Evolutionary conservation across 1,140 invertebrate genomes (phyloP), one percentile per base, ranked within the genome.

Genomic region (Akabosia matsudoensis): DNA sequence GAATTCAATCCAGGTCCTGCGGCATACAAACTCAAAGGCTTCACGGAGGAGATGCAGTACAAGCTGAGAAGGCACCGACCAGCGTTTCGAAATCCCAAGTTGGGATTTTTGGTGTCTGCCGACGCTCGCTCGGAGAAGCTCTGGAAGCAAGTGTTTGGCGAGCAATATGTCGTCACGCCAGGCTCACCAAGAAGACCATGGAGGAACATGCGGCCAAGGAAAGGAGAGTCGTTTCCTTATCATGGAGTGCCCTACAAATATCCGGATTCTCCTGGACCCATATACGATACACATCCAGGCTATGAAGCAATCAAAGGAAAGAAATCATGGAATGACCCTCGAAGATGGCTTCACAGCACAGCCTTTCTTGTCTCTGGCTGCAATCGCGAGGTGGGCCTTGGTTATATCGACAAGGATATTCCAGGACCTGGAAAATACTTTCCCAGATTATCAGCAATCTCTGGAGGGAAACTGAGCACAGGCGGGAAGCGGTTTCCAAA

Each of bases 51-150:
- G 16, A 34, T 79, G 34, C 1, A 51, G 16, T 56, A 71, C 33
- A 18, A 34, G 22, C 37, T 77, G 22, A 37, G 34, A n/a, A 74
- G 54, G 67, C 61, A 79, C 34, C 3, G 13, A 14, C 64, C 80
- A 1, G 78, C 78, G 0, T 30, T 78, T 37, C 16, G n/a, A 30
- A 81, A 81, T 71, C 80, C 76, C 2, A 79, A 79, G 70, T 26
- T 79, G 24, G 80, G 80, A 22, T 81, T 81, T 56, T 70, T 81
- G 2, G 73, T 74, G 1, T 78, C 77, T 7, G 67, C 80, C 13
- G n/a, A 28, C 14, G 61, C 16, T 54, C 54, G 74, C 26, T 64
- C 45, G 26, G 4, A 18, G 7, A 24, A 34, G 16, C 16, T 24
- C 26, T 51, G 22, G 28, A 52, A 51, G 2, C 33, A 51, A 14